Conservation (phyloP, 2,113 vertebrate genomes). For the Philantomba maxwellii region DNA sequence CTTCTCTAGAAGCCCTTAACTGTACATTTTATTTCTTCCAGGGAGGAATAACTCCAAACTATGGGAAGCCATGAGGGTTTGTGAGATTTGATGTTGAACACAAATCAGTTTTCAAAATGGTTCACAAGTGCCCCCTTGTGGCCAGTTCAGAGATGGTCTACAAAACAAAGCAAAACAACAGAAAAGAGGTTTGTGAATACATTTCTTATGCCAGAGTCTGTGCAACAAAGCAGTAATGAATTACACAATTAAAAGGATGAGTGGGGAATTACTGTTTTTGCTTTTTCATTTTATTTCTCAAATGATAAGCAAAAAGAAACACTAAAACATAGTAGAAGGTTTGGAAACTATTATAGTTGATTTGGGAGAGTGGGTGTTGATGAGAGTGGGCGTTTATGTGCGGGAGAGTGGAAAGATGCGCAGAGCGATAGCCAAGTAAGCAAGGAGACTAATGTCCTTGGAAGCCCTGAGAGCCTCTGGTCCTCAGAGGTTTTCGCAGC, state of each 20-base stretch:
- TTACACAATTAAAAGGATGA: not conserved
- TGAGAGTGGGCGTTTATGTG: not conserved
- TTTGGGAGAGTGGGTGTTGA: not conserved
- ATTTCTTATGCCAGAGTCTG: not conserved
- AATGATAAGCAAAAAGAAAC: not conserved
- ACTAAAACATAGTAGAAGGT: not conserved
- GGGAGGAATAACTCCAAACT: not conserved
- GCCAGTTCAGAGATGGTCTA: not conserved
- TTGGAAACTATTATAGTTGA: not conserved
- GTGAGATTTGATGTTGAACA: not conserved
- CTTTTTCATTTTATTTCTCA: not conserved
- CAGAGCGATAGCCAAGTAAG: not conserved
- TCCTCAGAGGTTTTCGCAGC: not conserved
- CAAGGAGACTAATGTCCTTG: not conserved
- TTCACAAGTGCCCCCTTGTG: not conserved
- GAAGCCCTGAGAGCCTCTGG: not conserved
- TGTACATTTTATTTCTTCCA: not conserved
- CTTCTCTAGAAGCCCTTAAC: not conserved
- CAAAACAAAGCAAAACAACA: not conserved
- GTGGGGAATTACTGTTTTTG: not conserved
- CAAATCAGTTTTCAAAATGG: not conserved
- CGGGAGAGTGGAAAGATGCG: fast-evolving
- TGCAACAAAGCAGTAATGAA: not conserved
- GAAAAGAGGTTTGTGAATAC: not conserved
- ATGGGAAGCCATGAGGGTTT: not conserved